Base-by-base conservation (phyloP, 2,797 vertebrate species). In the Cryptoblepharus egeriae region DNA sequence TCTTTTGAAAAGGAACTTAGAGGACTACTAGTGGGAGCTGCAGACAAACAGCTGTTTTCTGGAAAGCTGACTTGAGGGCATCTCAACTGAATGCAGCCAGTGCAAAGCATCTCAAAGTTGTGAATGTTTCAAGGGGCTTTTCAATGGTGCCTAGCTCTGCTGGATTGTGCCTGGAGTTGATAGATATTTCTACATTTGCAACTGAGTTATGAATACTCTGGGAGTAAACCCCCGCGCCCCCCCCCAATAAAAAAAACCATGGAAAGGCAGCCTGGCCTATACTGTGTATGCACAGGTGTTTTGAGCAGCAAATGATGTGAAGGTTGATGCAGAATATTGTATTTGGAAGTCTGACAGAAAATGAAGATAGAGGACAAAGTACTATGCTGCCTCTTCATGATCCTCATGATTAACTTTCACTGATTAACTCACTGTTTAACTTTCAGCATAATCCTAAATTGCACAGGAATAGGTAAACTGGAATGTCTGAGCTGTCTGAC, bases 11-110 rank as follows among this genome's bases (percentile, higher is more conserved):
- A 55, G 26, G 32, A 64, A 37, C 63, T 58, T 67, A 45, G 69
- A 82, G 24, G 64, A 49, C 24, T 82, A 68, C 64, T 55, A 82
- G 55, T 58, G 39, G 24, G 64, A 60, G 37, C 60, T 69, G 37
- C 64, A 69, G 39, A 60, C 58, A 39, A 82, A 35, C 64, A 82
- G 72, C 72, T 82, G 80, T 24, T 61, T 60, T 28, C 30, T 82
- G 80, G 68, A 81, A 75, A 52, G 73, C 73, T 82, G 80, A 26
- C 60, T 60, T 35, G 58, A 58, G 32, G 39, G n/a, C 60, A 37
- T 52, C 64, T 60, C 13, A 67, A 45, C 4, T 28, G 72, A 37
- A 75, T 4, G 52, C 61, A 39, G n/a, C n/a, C n/a, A n/a, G 30
- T 52, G 49, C 49, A 52, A 52, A 16, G 49, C 20, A n/a, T 28